phyloP scores from a whole-genome alignment of 2,888 invertebrate species.

The Dryobotodes eremita region DNA sequence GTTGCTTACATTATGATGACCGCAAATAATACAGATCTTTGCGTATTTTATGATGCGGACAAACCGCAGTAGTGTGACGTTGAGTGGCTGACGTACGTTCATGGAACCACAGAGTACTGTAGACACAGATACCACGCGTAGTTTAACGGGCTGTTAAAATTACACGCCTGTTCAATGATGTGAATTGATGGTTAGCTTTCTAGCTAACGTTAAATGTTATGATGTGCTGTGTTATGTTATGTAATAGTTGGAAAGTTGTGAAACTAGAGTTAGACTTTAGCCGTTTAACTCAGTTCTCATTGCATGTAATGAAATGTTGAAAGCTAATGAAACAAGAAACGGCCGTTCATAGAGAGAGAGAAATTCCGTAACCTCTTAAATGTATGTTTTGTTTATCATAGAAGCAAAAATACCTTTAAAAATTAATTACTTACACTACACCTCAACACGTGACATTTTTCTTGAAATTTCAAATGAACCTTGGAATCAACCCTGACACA shows the following conservation, averaged over 20 bases:
- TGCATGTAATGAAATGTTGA: not conserved
- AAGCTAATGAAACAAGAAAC: not conserved
- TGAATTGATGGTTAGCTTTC: slow-evolving; percentile 31
- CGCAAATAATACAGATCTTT: slow-evolving; percentile 50
- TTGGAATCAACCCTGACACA: not conserved
- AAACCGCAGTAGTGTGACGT: slow-evolving; percentile 60
- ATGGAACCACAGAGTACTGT: slow-evolving; percentile 54
- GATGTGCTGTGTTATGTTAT: no score
- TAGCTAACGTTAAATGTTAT: slow-evolving; percentile 31
- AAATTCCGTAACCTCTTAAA: not conserved
- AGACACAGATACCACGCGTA: slow-evolving; percentile 40
- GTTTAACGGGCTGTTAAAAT: slow-evolving; percentile 44
- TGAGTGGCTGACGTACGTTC: slow-evolving; percentile 46
- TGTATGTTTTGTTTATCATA: not conserved
- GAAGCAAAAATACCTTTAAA: not conserved
- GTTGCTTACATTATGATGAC: slow-evolving; percentile 45
- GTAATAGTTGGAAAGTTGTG: slow-evolving; percentile 14
- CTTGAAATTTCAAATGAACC: not conserved
- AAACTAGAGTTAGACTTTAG: not conserved
- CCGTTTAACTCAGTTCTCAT: not conserved
- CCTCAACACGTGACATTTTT: not conserved
- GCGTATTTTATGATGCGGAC: slow-evolving; percentile 62
- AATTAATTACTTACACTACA: not conserved
- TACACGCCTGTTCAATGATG: slow-evolving; percentile 41
- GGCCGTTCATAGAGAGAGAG: not conserved